phyloP scores from a whole-genome alignment of 2,888 invertebrate genomes.

The Leptopilina drosophilae region DNA sequence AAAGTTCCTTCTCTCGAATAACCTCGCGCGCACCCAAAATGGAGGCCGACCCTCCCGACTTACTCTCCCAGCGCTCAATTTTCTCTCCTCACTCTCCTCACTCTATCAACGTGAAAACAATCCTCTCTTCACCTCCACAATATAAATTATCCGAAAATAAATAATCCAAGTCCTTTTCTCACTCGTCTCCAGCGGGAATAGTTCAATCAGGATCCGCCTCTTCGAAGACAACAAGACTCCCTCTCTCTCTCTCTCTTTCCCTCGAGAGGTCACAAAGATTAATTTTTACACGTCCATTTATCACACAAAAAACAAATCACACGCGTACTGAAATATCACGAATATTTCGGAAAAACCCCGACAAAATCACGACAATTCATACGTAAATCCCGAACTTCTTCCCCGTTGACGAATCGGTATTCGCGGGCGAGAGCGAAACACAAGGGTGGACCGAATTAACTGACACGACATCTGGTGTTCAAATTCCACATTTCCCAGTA shows the following conservation, averaged over 20 bases:
- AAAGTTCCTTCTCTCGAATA: constrained; percentile 59
- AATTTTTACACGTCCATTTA: neutral
- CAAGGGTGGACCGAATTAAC: constrained; percentile 67
- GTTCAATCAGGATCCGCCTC: constrained; percentile 56
- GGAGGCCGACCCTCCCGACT: constrained; percentile 73
- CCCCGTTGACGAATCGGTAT: constrained; percentile 26
- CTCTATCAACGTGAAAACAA: neutral
- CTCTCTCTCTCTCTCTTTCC: constrained; percentile 2
- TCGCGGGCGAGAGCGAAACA: constrained; percentile 47
- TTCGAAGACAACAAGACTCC: constrained; percentile 56
- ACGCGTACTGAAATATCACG: too few species aligned
- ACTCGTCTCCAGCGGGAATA: constrained; percentile 22
- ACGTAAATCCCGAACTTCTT: constrained; percentile 25
- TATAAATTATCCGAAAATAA: neutral
- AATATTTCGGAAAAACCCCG: constrained; percentile 33
- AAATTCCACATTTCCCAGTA: neutral
- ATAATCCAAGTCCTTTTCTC: neutral
- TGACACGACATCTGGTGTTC: constrained; percentile 66
- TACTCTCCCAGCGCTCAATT: constrained; percentile 39
- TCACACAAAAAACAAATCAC: neutral
- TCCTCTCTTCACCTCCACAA: neutral
- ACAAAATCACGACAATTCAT: constrained; percentile 4
- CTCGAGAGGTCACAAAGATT: constrained; percentile 40
- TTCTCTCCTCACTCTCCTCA: neutral
- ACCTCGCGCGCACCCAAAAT: constrained; percentile 74